Percentiles rank a stretch among this genome's conserved stretches.
These are phyloP conservation scores for Geophilus truncorum DNA, from an alignment of 2,888 invertebrate species.

Conservation along the genomic window DNA sequence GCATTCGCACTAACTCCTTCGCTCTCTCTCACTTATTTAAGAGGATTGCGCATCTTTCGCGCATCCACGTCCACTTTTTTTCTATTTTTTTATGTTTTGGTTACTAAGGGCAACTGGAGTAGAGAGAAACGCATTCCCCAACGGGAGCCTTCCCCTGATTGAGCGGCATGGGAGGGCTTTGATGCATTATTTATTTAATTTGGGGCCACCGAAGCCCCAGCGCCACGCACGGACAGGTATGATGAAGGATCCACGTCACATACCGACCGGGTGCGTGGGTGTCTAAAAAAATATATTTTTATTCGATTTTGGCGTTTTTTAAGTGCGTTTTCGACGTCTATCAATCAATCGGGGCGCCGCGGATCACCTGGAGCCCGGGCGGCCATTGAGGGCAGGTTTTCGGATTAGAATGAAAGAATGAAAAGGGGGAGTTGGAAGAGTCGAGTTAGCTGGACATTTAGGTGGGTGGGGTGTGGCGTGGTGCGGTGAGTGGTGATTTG, in stretches of 20 bases:
- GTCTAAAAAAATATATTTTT: too few species aligned
- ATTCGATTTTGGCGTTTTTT: too few species aligned
- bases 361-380: too few species aligned
- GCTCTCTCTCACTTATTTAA: not conserved
- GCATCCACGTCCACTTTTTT: slow-evolving; percentile 6
- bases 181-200: slow-evolving; percentile 34
- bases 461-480: too few species aligned
- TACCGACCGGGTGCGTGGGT: not conserved
- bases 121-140: slow-evolving; percentile 27
- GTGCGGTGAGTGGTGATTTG: not conserved
- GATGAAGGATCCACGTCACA: slow-evolving; percentile 24
- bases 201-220: slow-evolving; percentile 22
- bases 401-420: not conserved
- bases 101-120: not conserved
- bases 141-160: slow-evolving; percentile 31
- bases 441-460: not conserved
- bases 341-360: too few species aligned
- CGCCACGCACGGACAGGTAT: slow-evolving; percentile 29
- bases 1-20: not conserved
- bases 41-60: slow-evolving; percentile 1
- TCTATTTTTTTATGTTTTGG: not conserved
- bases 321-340: too few species aligned
- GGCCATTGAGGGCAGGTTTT: not conserved
- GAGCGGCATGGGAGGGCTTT: slow-evolving; percentile 31
- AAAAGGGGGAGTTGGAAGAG: not conserved